Evolutionary conservation across 2,113 vertebrate genomes (phyloP), one percentile per base, ranked within the genome.

Genomic region (Ahaetulla prasina): DNA sequence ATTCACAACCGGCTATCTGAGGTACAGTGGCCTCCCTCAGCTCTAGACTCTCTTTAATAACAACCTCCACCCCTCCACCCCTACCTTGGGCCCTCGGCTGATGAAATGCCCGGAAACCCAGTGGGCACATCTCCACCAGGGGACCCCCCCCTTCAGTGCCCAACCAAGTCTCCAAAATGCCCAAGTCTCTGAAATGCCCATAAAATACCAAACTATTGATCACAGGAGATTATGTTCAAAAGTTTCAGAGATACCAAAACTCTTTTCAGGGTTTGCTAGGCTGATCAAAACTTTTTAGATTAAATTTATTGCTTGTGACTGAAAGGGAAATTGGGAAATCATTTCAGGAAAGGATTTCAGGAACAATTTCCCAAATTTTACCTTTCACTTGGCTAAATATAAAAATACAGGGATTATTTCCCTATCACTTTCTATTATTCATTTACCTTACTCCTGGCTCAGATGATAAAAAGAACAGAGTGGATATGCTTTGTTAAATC

Each of bases 401-500:
- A 80, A 47, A 1, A 0, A n/a, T 43, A 1, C 0, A 92, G 74
- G 74, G 74, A 80, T 80, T 18, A 80, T 39, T 80, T 80, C 35
- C n/a, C 68, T 80, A 93, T 92, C 47, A 88, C 43, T 85, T 93
- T 94, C n/a, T 39, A 18, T 39, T 74, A 74, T 74, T 35, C n/a
- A 74, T 18, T n/a, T 74, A 74, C n/a, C 14, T 39, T 80, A 39
- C 84, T 89, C 93, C 93, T 39, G 90, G 3, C 22, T 95, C 47
- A 52, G 91, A 93, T 35, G 94, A 93, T 88, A 47, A 88, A 95
- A 88, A 90, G 94, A 45, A 18, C 89, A 18, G 93, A 94, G 84
- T 45, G 95, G 80, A 94, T 92, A 91, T 55, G 63, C 91, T 92
- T 94, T 94, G 68, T 91, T 20, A 93, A 96, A 89, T 92, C 87